Conservation (phyloP, 2,113 vertebrate genomes). For the Seriola dumerili region DNA sequence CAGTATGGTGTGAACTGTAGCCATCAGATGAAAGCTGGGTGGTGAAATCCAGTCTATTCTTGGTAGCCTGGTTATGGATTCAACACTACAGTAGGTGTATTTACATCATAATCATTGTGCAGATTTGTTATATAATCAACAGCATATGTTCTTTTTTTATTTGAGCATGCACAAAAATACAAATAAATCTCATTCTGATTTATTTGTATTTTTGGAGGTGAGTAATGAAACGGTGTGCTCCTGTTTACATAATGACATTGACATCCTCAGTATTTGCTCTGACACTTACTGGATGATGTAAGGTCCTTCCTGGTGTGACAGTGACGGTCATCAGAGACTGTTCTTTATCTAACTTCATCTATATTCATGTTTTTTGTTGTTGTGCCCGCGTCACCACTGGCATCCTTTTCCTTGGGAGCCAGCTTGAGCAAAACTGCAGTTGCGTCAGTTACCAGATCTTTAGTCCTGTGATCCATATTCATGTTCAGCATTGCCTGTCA, state of each 20-base stretch:
- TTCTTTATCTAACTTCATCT: slow-evolving; percentile 15
- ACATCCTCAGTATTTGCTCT: slow-evolving; percentile 23
- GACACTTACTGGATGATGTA: slow-evolving; percentile 21
- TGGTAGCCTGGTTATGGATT: slow-evolving; percentile 29
- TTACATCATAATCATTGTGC: slow-evolving; percentile 17
- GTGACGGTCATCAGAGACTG: background rate
- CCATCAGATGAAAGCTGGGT: slow-evolving; percentile 50
- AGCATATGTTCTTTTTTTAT: slow-evolving; percentile 9
- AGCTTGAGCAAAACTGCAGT: slow-evolving; percentile 46
- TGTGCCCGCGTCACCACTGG: slow-evolving; percentile 29
- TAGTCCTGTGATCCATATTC: slow-evolving; percentile 76
- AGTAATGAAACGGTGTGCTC: slow-evolving; percentile 1
- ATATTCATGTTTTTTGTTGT: slow-evolving; percentile 13
- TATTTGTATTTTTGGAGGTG: slow-evolving; percentile 28
- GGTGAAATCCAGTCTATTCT: slow-evolving; percentile 48
- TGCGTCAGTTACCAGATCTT: slow-evolving; percentile 59
- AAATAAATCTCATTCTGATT: slow-evolving; percentile 11
- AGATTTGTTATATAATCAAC: slow-evolving; percentile 37
- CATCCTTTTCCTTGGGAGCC: slow-evolving; percentile 29
- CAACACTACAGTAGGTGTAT: slow-evolving; percentile 25
- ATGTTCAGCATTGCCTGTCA: slow-evolving; percentile 69
- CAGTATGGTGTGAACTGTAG: slow-evolving; percentile 59
- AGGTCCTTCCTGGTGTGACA: slow-evolving; percentile 21
- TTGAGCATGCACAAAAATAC: background rate
- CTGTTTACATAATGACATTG: slow-evolving; percentile 20